Evolutionary conservation across 1,140 invertebrate genomes (phyloP).

Genomic region (Nomia melanderi): DNA sequence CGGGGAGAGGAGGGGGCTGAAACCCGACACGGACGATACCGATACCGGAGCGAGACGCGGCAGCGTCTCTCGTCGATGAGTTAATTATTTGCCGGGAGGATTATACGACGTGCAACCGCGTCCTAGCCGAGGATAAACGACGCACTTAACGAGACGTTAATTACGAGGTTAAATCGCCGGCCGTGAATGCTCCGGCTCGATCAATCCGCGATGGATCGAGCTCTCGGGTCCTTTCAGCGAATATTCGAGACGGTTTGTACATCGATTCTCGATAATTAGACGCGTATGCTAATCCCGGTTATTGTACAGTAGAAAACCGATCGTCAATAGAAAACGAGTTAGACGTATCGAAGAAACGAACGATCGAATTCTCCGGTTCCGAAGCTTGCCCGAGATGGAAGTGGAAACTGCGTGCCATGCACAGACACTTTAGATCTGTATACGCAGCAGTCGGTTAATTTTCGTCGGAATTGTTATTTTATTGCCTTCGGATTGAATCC

Average conservation of each 20-base stretch:
- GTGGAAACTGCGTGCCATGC: no score
- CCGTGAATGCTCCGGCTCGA: not conserved
- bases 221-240: slow-evolving; percentile 19
- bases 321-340: no score
- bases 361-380: no score
- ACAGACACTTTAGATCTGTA: no score
- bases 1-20: no score
- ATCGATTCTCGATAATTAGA: not conserved
- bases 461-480: no score
- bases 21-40: not conserved
- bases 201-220: slow-evolving; percentile 53
- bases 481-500: no score
- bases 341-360: no score
- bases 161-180: slow-evolving; percentile 40
- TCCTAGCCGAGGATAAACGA: slow-evolving; percentile 22
- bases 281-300: no score
- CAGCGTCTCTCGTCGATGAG: slow-evolving; percentile 17
- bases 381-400: no score
- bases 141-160: slow-evolving; percentile 50
- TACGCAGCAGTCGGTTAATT: no score
- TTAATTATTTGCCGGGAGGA: slow-evolving; percentile 46
- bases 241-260: slow-evolving; percentile 19
- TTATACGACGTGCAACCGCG: slow-evolving; percentile 16
- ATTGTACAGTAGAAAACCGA: no score
- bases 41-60: not conserved